A percentile compares a stretch with the other conserved stretches of the same genome.
These are phyloP conservation scores for Eubasilissa regina DNA, from an alignment of 1,140 invertebrate species.

Conservation along the genomic window DNA sequence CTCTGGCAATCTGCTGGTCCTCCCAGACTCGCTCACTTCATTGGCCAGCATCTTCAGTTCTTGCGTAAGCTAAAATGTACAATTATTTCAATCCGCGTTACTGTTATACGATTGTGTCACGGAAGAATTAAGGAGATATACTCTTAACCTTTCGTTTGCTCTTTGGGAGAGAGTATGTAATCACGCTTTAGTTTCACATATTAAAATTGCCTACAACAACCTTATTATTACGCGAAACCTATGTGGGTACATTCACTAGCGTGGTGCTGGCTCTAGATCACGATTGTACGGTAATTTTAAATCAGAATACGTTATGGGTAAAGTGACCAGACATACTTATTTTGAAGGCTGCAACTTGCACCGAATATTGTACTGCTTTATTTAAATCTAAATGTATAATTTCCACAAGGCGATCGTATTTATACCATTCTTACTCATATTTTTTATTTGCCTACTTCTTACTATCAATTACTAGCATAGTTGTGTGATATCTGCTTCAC, in stretches of 20 bases:
- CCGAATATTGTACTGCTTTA: too few relatives aligned
- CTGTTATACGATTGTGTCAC: neutral
- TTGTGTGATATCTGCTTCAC: too few relatives aligned
- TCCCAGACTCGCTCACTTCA: constrained; percentile 67
- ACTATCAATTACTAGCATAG: too few relatives aligned
- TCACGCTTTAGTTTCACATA: constrained; percentile 16
- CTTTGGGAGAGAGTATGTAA: neutral
- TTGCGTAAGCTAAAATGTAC: constrained; percentile 67
- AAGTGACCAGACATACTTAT: too few relatives aligned
- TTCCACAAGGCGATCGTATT: too few relatives aligned
- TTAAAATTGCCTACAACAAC: constrained; percentile 13
- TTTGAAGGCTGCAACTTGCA: too few relatives aligned
- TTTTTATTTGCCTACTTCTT: too few relatives aligned
- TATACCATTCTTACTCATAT: too few relatives aligned
- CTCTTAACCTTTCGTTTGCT: constrained; percentile 10
- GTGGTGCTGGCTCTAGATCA: neutral
- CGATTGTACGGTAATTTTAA: neutral
- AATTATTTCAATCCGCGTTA: neutral
- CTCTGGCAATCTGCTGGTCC: constrained; percentile 70
- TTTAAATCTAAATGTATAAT: too few relatives aligned
- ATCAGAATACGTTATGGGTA: neutral
- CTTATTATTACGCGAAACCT: constrained; percentile 1
- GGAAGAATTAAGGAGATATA: constrained; percentile 3
- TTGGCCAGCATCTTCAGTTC: constrained; percentile 77
- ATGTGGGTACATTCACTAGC: neutral